Evolutionary conservation across 1,140 invertebrate genomes (phyloP), one percentile per base, ranked within the genome.

Genomic region (Berghia stephanieae): DNA sequence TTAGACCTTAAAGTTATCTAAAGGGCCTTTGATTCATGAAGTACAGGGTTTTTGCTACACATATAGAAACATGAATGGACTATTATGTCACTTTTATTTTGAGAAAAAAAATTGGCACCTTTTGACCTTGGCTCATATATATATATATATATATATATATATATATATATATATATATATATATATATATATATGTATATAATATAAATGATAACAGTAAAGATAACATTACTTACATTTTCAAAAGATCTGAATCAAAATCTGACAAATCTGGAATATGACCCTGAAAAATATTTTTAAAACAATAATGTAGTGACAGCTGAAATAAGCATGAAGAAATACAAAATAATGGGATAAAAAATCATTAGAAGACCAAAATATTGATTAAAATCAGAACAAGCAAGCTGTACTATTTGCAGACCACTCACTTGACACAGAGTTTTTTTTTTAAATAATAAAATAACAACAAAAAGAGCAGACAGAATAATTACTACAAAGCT

Each of bases 171-270:
- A 18, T 57, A 5, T 18, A 27, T 0, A 21, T 6, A 31, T 36
- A 67, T 2, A 31, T 27, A 38, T 5, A 31, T 67, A 16, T n/a
- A n/a, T n/a, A n/a, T n/a, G n/a, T n/a, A n/a, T n/a, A n/a, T n/a
- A n/a, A n/a, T n/a, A n/a, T n/a, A n/a, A 43, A 40, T 34, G n/a
- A n/a, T n/a, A n/a, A n/a, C n/a, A n/a, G n/a, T n/a, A n/a, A n/a
- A n/a, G n/a, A n/a, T n/a, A 75, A 40, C n/a, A 82, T 67, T 71
- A 93, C 92, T 91, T 91, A 94, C 92, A 92, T 88, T 92, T 94
- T 95, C n/a, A 96, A 73, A 67, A 83, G 83, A 27, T 83, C 82
- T 36, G 79, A 55, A 44, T 83, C 81, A 69, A 78, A 80, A 71
- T 85, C 86, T 46, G 85, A 83, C 10, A 86, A 69, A 69, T 92